phyloP scores from a whole-genome alignment of 2,113 vertebrate genomes.

The Eudyptes chrysolophus region DNA sequence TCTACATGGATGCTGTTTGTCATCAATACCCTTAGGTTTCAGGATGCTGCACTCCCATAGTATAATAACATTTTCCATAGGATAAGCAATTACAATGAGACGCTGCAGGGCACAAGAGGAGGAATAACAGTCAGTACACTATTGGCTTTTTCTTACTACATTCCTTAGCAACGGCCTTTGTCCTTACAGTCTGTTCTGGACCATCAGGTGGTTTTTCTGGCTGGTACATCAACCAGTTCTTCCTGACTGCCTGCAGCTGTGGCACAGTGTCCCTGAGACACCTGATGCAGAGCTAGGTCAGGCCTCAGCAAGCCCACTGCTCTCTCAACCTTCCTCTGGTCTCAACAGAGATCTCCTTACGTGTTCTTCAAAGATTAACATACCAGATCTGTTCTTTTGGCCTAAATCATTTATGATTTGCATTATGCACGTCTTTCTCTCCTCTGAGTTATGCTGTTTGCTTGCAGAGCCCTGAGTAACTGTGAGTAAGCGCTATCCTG shows the following conservation, averaged over 20 bases:
- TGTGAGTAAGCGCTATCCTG: neutral
- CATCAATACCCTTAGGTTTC: neutral
- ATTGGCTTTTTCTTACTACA: neutral
- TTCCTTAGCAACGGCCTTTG: neutral
- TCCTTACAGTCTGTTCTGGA: neutral
- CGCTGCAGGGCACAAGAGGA: neutral
- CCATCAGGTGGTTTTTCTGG: neutral
- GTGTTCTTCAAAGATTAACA: neutral
- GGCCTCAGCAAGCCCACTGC: neutral
- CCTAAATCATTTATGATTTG: neutral
- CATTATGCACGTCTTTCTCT: neutral
- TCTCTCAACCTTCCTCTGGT: neutral
- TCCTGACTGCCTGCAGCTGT: neutral
- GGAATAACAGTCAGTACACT: neutral
- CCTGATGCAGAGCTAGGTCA: neutral
- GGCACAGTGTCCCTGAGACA: neutral
- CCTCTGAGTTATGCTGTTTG: neutral
- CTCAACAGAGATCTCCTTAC: neutral
- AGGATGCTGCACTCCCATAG: neutral
- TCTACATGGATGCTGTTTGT: neutral
- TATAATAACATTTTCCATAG: neutral
- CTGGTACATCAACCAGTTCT: neutral
- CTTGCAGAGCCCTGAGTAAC: neutral
- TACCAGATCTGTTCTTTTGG: neutral
- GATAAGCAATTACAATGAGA: neutral